A percentile compares a stretch with the other conserved stretches of the same genome.
Conservation (phyloP, 2,113 vertebrate genomes). For the Caracal caracal region DNA sequence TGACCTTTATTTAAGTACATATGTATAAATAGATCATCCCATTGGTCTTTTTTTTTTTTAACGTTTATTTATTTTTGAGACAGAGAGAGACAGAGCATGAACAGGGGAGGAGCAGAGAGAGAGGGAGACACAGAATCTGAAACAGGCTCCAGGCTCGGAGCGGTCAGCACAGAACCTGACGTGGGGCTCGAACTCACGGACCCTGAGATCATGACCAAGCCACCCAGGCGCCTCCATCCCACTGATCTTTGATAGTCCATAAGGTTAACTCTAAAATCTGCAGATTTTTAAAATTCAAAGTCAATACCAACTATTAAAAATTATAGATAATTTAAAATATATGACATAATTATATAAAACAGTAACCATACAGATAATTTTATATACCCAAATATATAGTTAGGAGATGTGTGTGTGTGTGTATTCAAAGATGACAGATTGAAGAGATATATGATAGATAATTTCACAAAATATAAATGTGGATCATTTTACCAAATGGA, state of each 20-base stretch:
- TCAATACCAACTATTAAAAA: not conserved
- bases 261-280: not conserved
- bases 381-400: constrained; percentile 19
- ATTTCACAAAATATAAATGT: not conserved
- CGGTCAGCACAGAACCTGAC: too few relatives aligned
- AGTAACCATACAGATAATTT: not conserved
- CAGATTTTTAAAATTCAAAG: constrained; percentile 1
- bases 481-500: not conserved
- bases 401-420: not conserved
- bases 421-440: not conserved
- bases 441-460: not conserved
- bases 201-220: too few relatives aligned
- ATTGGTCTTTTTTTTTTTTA: not conserved
- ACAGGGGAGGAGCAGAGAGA: too few relatives aligned
- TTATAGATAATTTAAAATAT: not conserved
- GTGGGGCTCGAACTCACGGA: too few relatives aligned
- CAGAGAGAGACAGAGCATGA: too few relatives aligned
- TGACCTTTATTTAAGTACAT: not conserved
- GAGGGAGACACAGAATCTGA: too few relatives aligned
- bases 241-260: not conserved
- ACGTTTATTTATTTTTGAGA: too few relatives aligned
- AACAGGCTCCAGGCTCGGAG: too few relatives aligned
- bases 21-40: not conserved
- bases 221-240: too few relatives aligned
- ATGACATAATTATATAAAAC: not conserved